phyloP scores from a whole-genome alignment of 2,113 vertebrate species.

The Anolis sagrei region DNA sequence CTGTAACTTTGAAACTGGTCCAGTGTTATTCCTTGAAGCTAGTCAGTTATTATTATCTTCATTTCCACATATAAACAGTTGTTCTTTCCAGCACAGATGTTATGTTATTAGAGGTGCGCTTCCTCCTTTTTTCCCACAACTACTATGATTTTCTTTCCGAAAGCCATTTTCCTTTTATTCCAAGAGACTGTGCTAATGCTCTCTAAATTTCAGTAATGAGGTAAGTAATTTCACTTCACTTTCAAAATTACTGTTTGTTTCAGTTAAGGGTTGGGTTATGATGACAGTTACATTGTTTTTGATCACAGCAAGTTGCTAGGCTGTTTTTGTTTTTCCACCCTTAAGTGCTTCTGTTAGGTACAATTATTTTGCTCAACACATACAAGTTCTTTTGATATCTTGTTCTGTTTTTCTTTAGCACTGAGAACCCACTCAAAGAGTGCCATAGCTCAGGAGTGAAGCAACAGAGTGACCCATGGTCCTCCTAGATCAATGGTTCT shows the following conservation, averaged over 20 bases:
- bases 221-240: neutral
- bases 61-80: neutral
- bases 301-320: neutral
- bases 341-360: neutral
- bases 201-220: neutral
- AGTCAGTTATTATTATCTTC: neutral
- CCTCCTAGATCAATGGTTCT: too few relatives aligned
- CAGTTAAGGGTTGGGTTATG: neutral
- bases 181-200: neutral
- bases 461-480: neutral
- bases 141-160: neutral
- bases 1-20: neutral
- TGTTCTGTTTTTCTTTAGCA: neutral
- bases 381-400: neutral
- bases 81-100: neutral
- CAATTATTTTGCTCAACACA: neutral
- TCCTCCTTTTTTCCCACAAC: neutral
- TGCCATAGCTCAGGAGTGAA: neutral
- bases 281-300: neutral
- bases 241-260: constrained; percentile 7
- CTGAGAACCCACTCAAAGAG: neutral
- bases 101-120: neutral
- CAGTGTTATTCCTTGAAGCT: constrained; percentile 6
- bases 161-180: constrained; percentile 11
- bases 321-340: neutral